A percentile compares a stretch with the other conserved stretches of the same genome.
Conservation (phyloP, 2,888 invertebrate genomes). For the Parelbella ahira region DNA sequence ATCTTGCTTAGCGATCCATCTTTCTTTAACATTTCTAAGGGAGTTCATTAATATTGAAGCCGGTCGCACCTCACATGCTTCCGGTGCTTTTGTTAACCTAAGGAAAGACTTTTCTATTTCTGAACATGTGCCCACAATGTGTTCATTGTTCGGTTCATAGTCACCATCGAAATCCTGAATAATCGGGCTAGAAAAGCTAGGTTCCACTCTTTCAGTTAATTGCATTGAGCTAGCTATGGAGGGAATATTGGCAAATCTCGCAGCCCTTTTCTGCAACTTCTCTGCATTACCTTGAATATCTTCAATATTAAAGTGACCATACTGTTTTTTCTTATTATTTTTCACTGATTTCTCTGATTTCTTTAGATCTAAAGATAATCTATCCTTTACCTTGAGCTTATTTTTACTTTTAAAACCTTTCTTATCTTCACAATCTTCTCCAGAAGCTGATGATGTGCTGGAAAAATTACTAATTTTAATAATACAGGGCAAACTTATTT, state of each 20-base stretch:
- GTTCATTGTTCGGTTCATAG: constrained; percentile 91
- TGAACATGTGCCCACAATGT: constrained; percentile 96
- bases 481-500: no score
- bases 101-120: constrained; percentile 98
- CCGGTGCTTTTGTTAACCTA: constrained; percentile 96
- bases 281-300: constrained; percentile 88
- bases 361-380: constrained; percentile 73
- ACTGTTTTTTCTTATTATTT: constrained; percentile 80
- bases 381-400: constrained; percentile 79
- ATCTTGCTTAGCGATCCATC: constrained; percentile 94
- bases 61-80: constrained; percentile 94
- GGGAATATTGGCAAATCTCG: constrained; percentile 84
- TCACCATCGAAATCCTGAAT: constrained; percentile 84
- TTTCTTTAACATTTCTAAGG: constrained; percentile 92
- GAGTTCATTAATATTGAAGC: constrained; percentile 91
- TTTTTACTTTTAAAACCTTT: constrained; percentile 59
- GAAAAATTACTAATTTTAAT: constrained; percentile 32
- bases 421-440: constrained; percentile 78
- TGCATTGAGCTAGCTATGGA: constrained; percentile 72
- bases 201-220: constrained; percentile 51
- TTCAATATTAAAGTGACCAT: constrained; percentile 84
- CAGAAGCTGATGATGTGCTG: constrained; percentile 76
- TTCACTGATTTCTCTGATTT: constrained; percentile 69
- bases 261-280: constrained; percentile 92
- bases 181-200: constrained; percentile 51